phyloP scores from a whole-genome alignment of 2,888 invertebrate species.

The Eristalis pertinax region DNA sequence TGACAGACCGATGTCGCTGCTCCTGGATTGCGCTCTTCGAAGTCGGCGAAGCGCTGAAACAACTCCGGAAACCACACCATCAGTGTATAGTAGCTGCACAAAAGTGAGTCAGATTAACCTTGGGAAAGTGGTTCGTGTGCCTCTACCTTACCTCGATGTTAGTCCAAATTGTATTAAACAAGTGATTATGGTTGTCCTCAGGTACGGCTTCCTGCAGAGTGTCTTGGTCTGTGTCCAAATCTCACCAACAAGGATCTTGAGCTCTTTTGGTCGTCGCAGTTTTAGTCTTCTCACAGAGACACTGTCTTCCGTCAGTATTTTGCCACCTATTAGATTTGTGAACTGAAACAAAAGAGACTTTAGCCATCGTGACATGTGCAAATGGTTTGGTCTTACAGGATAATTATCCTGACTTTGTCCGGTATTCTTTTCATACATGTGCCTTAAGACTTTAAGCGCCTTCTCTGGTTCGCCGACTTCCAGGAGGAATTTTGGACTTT shows the following conservation, averaged over 20 bases:
- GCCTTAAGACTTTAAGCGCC: conserved; percentile 86
- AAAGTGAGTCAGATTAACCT: background rate
- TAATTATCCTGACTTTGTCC: conserved; percentile 87
- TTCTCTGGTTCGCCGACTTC: conserved; percentile 90
- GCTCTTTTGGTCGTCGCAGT: conserved; percentile 87
- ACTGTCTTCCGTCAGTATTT: conserved; percentile 75
- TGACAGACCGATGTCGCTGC: conserved; percentile 89
- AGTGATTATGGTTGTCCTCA: conserved; percentile 88
- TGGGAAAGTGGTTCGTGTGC: background rate
- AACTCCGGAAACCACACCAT: conserved; percentile 97
- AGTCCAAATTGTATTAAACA: conserved; percentile 92
- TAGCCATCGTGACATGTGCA: background rate
- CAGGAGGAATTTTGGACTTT: conserved; percentile 91
- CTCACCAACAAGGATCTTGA: conserved; percentile 86
- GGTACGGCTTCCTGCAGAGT: conserved; percentile 88
- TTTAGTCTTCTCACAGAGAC: conserved; percentile 86
- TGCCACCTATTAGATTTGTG: conserved; percentile 86
- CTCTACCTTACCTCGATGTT: conserved; percentile 85
- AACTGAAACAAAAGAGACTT: conserved; percentile 82
- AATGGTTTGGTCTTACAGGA: conserved; percentile 83
- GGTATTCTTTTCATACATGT: conserved; percentile 88
- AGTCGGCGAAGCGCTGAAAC: conserved; percentile 91
- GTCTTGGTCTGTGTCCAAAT: conserved; percentile 89
- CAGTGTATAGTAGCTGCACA: conserved; percentile 90
- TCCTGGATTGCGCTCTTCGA: conserved; percentile 86